phyloP scores from a whole-genome alignment of 2,888 invertebrate species.

The Prenolepis imparis region DNA sequence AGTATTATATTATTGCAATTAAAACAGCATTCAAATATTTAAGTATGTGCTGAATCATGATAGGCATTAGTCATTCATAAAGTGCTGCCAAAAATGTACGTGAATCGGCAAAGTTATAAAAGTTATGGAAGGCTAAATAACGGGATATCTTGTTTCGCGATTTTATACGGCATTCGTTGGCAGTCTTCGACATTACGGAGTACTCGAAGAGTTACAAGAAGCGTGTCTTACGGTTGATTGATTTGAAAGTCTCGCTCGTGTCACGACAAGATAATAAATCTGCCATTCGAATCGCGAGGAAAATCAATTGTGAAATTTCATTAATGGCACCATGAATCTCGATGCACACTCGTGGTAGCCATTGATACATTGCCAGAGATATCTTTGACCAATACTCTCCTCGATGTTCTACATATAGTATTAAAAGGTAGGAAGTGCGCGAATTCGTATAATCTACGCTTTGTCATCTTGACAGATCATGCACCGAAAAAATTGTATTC shows the following conservation, averaged over 20 bases:
- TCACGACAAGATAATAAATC: background rate
- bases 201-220: background rate
- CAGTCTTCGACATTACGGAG: background rate
- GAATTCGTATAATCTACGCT: background rate
- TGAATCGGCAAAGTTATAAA: background rate
- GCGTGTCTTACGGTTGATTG: background rate
- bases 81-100: conserved; percentile 4
- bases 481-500: too few species aligned
- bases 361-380: conserved; percentile 64
- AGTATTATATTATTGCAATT: background rate
- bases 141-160: conserved; percentile 3
- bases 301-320: conserved; percentile 52
- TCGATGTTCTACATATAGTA: background rate
- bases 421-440: background rate
- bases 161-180: background rate
- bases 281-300: background rate
- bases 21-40: background rate
- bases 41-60: background rate
- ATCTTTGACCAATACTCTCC: conserved; percentile 57
- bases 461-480: conserved; percentile 7
- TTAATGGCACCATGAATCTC: conserved; percentile 46
- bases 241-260: conserved; percentile 18
- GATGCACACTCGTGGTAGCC: conserved; percentile 25
- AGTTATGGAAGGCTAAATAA: background rate
- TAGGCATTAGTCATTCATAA: background rate